These are phyloP conservation scores for Champsocephalus esox DNA, from an alignment of 2,797 vertebrate genomes.

Conservation along the genomic window DNA sequence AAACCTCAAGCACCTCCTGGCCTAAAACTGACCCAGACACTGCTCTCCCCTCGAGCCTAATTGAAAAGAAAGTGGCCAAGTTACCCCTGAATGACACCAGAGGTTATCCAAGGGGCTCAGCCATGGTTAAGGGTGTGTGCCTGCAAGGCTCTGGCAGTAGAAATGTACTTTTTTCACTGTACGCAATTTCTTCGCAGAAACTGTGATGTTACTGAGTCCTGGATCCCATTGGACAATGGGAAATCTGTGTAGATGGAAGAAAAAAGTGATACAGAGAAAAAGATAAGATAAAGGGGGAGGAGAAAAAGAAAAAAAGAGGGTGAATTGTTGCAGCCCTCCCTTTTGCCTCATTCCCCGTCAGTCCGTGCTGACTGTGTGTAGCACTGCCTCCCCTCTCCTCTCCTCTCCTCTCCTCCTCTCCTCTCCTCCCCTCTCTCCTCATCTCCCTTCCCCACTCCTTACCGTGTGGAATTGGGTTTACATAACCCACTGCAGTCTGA, in stretches of 20 bases:
- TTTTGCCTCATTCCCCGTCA: slow-evolving; percentile 48
- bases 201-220: slow-evolving; percentile 25
- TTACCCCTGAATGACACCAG: slow-evolving; percentile 24
- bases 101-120: slow-evolving; percentile 17
- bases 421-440: not conserved
- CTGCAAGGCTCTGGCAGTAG: slow-evolving; percentile 3
- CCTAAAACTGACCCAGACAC: slow-evolving; percentile 6
- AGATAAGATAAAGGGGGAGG: slow-evolving; percentile 11
- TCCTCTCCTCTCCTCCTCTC: not conserved
- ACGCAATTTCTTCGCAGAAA: slow-evolving; percentile 19
- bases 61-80: slow-evolving; percentile 16
- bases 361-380: slow-evolving; percentile 57
- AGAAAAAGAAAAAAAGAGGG: slow-evolving; percentile 17
- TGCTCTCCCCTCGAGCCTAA: slow-evolving; percentile 1
- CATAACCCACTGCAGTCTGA: slow-evolving; percentile 82
- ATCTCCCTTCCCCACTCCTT: slow-evolving; percentile 33
- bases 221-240: slow-evolving; percentile 12
- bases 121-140: not conserved
- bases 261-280: slow-evolving; percentile 27
- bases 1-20: slow-evolving; percentile 30
- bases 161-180: not conserved
- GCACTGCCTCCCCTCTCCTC: slow-evolving; percentile 37
- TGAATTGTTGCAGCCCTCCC: slow-evolving; percentile 77
- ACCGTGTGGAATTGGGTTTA: slow-evolving; percentile 70
- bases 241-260: not conserved